Evolutionary conservation across 2,888 invertebrate genomes (phyloP), one percentile per base, ranked within the genome.

Genomic region (Sisyra nigra): DNA sequence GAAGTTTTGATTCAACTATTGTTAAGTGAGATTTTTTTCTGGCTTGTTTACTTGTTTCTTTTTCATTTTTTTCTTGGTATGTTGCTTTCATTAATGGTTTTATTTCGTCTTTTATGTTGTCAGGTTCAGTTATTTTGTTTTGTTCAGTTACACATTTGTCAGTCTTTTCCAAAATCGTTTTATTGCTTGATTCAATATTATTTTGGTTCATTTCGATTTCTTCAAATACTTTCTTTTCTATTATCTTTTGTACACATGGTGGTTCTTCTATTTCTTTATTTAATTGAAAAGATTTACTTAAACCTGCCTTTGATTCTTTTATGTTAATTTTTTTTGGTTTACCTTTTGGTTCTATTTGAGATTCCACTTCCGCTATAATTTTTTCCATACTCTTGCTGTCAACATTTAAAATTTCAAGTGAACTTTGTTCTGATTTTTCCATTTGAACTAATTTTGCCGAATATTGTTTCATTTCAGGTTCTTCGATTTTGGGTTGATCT

Each of bases 241-340:
- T 19, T 5, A 41, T 37, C 7, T 41, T 39, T 44, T 45, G 41
- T 35, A 45, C 34, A 35, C 45, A 45, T 9, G 47, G 45, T 46
- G 41, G n/a, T 34, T 46, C 44, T 8, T 14, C 10, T 18, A 31
- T 10, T 31, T 39, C 31, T 24, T 17, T 37, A 15, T 10, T 11
- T 9, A 30, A 3, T 3, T 13, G 7, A 31, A 24, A 5, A 24
- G 24, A 24, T 7, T 24, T 7, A 24, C 24, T n/a, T n/a, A n/a
- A n/a, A n/a, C n/a, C n/a, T n/a, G n/a, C n/a, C n/a, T n/a, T n/a
- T n/a, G n/a, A n/a, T n/a, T n/a, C n/a, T n/a, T n/a, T n/a, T n/a
- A n/a, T n/a, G n/a, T n/a, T n/a, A n/a, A n/a, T n/a, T n/a, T n/a
- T n/a, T n/a, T n/a, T n/a, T n/a, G n/a, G n/a, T n/a, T n/a, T n/a